Percentiles rank a stretch among this genome's conserved stretches.
These are phyloP conservation scores for Athalia cordata DNA, from an alignment of 2,888 invertebrate species.

Conservation along the genomic window DNA sequence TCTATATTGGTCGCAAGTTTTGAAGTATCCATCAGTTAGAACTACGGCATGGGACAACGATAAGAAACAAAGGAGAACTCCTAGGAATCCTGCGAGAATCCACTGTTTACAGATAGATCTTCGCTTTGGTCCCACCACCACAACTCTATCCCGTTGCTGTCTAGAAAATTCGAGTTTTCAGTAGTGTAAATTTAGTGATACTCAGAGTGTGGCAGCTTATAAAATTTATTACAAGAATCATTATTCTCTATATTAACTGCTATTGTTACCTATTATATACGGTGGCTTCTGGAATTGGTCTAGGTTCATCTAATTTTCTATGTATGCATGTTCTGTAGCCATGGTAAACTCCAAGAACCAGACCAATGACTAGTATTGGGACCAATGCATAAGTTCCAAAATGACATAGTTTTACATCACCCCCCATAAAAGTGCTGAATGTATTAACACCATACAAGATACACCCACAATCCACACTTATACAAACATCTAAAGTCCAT, in stretches of 20 bases:
- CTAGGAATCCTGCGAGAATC: conserved; percentile 80
- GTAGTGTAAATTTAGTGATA: not conserved
- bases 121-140: conserved; percentile 60
- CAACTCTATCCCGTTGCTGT: conserved; percentile 48
- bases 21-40: conserved; percentile 83
- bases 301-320: conserved; percentile 57
- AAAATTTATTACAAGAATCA: not conserved
- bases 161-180: not conserved
- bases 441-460: conserved; percentile 70
- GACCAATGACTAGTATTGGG: conserved; percentile 60
- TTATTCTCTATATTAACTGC: not conserved
- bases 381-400: conserved; percentile 66
- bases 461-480: conserved; percentile 70
- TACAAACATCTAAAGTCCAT: conserved; percentile 67
- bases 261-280: conserved; percentile 52
- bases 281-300: conserved; percentile 44
- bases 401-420: conserved; percentile 69
- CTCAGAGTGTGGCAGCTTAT: not conserved
- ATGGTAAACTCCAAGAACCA: conserved; percentile 67
- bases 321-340: conserved; percentile 69
- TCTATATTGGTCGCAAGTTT: conserved; percentile 86
- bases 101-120: conserved; percentile 73
- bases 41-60: conserved; percentile 82
- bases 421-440: conserved; percentile 70
- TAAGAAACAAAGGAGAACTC: conserved; percentile 80